These are phyloP conservation scores for Macaca mulatta DNA, from an alignment of 2,113 vertebrate genomes.

Conservation along the genomic window DNA sequence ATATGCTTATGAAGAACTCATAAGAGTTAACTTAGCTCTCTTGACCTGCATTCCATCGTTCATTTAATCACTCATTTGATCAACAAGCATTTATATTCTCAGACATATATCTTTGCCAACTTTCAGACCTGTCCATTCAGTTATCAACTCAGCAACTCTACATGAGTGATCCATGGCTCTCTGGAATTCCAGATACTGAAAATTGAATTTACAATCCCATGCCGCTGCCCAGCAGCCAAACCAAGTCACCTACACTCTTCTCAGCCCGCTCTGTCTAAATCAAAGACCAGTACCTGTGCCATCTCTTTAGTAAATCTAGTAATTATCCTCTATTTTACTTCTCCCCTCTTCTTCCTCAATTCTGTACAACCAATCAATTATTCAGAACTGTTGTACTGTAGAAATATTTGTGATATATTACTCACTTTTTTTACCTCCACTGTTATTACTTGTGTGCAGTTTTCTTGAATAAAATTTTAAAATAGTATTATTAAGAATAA, in stretches of 20 bases:
- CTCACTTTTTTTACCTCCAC: background rate
- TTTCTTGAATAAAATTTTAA: background rate
- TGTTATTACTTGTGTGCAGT: background rate
- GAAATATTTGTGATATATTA: background rate
- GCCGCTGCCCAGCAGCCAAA: background rate
- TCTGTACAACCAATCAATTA: background rate
- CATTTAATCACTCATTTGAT: constrained; percentile 5
- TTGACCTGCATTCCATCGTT: background rate
- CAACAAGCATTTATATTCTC: background rate
- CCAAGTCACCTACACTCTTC: background rate
- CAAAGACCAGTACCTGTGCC: background rate
- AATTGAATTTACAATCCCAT: background rate
- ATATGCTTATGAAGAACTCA: background rate
- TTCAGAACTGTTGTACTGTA: background rate
- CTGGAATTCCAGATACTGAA: background rate
- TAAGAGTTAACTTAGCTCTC: constrained; percentile 8
- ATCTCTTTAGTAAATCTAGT: background rate
- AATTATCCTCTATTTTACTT: background rate
- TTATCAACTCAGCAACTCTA: background rate
- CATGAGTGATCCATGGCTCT: background rate
- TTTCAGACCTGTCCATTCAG: background rate
- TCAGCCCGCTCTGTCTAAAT: background rate
- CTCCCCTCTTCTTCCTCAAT: background rate
- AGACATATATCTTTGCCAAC: background rate
- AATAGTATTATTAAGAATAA: background rate